These are phyloP conservation scores for Eptesicus fuscus DNA, from an alignment of 2,113 vertebrate species.

Conservation along the genomic window DNA sequence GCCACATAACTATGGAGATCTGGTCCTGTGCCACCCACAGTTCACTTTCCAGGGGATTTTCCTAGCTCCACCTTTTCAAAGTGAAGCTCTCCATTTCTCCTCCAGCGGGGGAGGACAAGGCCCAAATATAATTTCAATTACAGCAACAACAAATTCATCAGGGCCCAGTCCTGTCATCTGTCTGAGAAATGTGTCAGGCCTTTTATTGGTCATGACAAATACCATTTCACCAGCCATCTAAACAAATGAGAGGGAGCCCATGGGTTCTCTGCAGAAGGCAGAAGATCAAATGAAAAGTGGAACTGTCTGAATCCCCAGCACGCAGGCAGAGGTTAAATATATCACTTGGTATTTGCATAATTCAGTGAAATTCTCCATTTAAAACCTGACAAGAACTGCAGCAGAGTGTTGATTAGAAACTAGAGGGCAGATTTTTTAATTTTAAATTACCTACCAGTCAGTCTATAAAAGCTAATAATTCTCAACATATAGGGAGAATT, in stretches of 20 bases:
- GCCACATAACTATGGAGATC: conserved; percentile 47
- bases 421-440: neutral
- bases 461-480: neutral
- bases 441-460: neutral
- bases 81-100: neutral
- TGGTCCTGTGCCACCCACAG: neutral
- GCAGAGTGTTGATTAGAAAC: neutral
- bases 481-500: neutral
- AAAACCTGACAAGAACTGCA: conserved; percentile 28
- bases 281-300: conserved; percentile 63
- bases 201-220: conserved; percentile 46
- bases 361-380: conserved; percentile 68
- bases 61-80: conserved; percentile 43
- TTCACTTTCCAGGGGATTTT: conserved; percentile 59
- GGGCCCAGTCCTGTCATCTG: conserved; percentile 77
- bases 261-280: conserved; percentile 58
- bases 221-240: conserved; percentile 51
- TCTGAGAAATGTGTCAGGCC: conserved; percentile 33
- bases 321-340: conserved; percentile 49
- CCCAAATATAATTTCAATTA: conserved; percentile 75
- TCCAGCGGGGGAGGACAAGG: conserved; percentile 55
- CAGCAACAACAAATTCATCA: conserved; percentile 75
- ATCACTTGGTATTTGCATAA: conserved; percentile 71
- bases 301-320: conserved; percentile 61
- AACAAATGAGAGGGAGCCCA: conserved; percentile 55